A percentile compares a stretch with the other conserved stretches of the same genome.
Evolutionary conservation across 2,888 invertebrate genomes (phyloP).

Genomic region (Lamellibrachia satsuma): DNA sequence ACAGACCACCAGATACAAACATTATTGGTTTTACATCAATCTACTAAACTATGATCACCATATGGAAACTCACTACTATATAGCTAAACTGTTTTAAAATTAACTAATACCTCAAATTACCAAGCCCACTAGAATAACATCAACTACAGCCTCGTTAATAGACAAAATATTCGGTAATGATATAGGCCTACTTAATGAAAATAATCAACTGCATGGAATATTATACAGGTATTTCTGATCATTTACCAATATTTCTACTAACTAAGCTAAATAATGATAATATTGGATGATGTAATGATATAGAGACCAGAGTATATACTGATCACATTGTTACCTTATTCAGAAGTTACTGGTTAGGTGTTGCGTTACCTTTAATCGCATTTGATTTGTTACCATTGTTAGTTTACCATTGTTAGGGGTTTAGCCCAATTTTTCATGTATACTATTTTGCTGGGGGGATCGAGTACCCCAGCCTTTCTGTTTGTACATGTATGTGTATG

Average conservation of each 20-base stretch:
- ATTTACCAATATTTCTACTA: background rate
- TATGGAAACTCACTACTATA: background rate
- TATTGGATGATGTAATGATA: background rate
- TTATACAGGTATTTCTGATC: background rate
- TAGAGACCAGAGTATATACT: background rate
- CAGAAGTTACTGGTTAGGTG: too few relatives aligned
- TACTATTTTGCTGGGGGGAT: too few relatives aligned
- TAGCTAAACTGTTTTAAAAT: background rate
- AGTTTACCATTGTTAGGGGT: too few relatives aligned
- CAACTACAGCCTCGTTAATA: background rate
- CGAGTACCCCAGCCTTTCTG: too few relatives aligned
- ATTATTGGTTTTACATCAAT: background rate
- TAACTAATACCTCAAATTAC: background rate
- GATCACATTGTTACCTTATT: too few relatives aligned
- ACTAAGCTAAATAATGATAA: background rate
- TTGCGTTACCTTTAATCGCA: too few relatives aligned
- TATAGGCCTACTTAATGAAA: background rate
- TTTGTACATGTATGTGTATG: too few relatives aligned
- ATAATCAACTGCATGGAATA: background rate
- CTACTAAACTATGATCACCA: background rate
- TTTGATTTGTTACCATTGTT: too few relatives aligned
- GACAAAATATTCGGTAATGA: slow-evolving; percentile 18
- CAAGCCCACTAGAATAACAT: background rate
- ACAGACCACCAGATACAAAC: too few relatives aligned
- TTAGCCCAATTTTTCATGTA: too few relatives aligned